Evolutionary conservation across 2,797 vertebrate species (phyloP).

Genomic region (Sebastes aleutianus): DNA sequence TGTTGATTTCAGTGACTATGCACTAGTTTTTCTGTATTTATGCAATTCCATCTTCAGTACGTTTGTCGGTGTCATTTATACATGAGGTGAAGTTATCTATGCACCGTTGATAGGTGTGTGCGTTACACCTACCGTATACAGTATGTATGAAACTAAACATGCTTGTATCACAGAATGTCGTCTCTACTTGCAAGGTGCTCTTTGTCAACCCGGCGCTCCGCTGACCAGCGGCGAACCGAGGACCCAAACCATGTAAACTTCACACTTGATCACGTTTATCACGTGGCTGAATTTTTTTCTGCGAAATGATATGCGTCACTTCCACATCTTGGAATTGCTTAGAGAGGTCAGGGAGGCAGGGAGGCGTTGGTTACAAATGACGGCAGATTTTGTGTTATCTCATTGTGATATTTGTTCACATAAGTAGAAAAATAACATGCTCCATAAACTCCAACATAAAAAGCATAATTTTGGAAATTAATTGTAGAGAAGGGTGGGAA

Average conservation of each 20-base stretch:
- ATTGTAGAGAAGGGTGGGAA: neutral
- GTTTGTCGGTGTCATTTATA: conserved; percentile 46
- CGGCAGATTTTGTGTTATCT: neutral
- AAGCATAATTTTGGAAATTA: neutral
- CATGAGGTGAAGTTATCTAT: conserved; percentile 67
- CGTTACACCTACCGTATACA: conserved; percentile 41
- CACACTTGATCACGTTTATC: conserved; percentile 3
- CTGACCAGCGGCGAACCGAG: conserved; percentile 32
- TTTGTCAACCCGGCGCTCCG: conserved; percentile 49
- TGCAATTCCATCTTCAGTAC: conserved; percentile 73
- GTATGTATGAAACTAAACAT: conserved; percentile 53
- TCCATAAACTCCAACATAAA: neutral
- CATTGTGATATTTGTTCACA: neutral
- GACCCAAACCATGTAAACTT: conserved; percentile 25
- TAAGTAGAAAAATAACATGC: neutral
- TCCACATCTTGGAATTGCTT: neutral
- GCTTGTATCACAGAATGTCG: conserved; percentile 69
- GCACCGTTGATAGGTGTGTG: conserved; percentile 62
- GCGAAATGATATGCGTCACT: neutral
- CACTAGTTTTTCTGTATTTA: conserved; percentile 76
- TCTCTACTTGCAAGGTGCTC: conserved; percentile 59
- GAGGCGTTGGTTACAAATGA: neutral
- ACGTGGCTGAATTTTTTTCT: neutral
- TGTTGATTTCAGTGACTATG: conserved; percentile 73
- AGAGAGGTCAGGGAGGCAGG: neutral